phyloP scores from a whole-genome alignment of 1,140 invertebrate genomes.

The Drosophila funebris region DNA sequence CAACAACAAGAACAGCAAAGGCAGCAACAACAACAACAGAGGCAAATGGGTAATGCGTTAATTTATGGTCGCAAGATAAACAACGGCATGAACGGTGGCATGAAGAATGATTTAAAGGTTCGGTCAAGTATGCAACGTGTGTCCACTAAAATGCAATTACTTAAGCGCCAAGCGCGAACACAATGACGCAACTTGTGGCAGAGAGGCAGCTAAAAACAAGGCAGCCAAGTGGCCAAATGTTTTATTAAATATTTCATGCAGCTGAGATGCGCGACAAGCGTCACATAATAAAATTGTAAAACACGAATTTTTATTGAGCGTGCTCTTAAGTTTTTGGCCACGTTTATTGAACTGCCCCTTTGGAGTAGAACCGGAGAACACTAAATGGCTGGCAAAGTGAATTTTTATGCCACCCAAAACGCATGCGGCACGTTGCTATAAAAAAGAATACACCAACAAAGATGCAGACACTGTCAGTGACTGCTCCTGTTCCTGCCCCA shows the following conservation, averaged over 20 bases:
- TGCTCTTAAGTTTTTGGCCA: slow-evolving; percentile 44
- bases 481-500: not conserved
- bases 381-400: slow-evolving; percentile 60
- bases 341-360: slow-evolving; percentile 51
- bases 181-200: slow-evolving; percentile 5
- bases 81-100: slow-evolving; percentile 29
- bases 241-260: slow-evolving; percentile 72
- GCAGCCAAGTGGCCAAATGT: slow-evolving; percentile 24
- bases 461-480: slow-evolving; percentile 6
- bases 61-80: slow-evolving; percentile 81
- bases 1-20: slow-evolving; percentile 28
- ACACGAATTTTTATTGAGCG: slow-evolving; percentile 69
- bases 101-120: slow-evolving; percentile 65
- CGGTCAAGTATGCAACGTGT: slow-evolving; percentile 61
- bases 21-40: slow-evolving; percentile 16
- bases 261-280: slow-evolving; percentile 35
- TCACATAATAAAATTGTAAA: slow-evolving; percentile 81
- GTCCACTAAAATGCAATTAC: slow-evolving; percentile 78
- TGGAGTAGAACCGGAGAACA: slow-evolving; percentile 8
- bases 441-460: slow-evolving; percentile 26
- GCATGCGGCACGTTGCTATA: slow-evolving; percentile 44
- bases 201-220: not conserved
- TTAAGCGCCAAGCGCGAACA: slow-evolving; percentile 55
- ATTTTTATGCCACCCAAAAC: slow-evolving; percentile 77
- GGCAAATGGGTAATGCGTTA: slow-evolving; percentile 65